Evolutionary conservation across 1,140 invertebrate species (phyloP), one percentile per base, ranked within the genome.

Genomic region (Chironomus tepperi): DNA sequence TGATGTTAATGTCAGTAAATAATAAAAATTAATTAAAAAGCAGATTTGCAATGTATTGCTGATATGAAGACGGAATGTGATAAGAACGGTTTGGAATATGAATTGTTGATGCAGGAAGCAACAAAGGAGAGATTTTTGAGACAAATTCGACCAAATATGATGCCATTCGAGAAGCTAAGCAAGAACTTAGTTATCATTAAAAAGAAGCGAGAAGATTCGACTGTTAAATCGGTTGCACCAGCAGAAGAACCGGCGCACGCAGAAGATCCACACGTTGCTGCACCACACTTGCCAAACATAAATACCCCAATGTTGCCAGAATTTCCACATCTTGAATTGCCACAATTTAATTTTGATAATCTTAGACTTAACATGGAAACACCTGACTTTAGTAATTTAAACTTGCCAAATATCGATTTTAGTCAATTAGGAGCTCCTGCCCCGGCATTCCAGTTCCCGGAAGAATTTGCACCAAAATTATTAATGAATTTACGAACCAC

Each of bases 31-130:
- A 57, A 57, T 57, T 57, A 2, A 1, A 12, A 57, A 12, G 9
- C n/a, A 70, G 65, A 70, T 70, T 21, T 70, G 9, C 65, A 70
- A 70, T 70, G 65, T 12, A 70, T 70, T 70, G 65, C 65, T 19
- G 65, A 70, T 18, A 70, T 70, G 65, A 70, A 70, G 18, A 70
- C 16, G 5, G 65, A 70, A 70, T 70, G 65, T 19, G 65, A 70
- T 70, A 70, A 70, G 18, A 70, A 21, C 18, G 65, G 65, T 19
- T 16, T 70, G 3, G 65, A 70, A 8, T 70, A 70, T 70, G 65
- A 70, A 70, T 18, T 70, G 3, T 18, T 70, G n/a, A 70, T 70
- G 65, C 65, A 70, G 18, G 65, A 70, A 70, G n/a, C 16, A 19
- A 21, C 65, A 18, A 70, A 70, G 10, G 65, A 70, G 0, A 18